Conservation (phyloP, 1,140 invertebrate genomes). For the Drosophila teissieri region DNA sequence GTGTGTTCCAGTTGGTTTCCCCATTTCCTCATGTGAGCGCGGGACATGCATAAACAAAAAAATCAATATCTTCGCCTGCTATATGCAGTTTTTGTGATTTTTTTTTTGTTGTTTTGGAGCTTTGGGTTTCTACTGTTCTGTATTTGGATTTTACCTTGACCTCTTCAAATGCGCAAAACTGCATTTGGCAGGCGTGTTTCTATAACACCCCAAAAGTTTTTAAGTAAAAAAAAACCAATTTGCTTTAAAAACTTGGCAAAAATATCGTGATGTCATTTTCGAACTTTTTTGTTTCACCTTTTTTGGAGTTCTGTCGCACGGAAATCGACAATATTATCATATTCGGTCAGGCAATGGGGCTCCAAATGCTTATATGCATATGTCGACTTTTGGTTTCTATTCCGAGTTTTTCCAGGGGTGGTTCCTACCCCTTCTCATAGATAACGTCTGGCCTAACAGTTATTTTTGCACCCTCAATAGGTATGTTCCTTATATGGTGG, state of each 20-base stretch:
- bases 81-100: slow-evolving; percentile 20
- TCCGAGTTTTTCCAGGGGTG: slow-evolving; percentile 17
- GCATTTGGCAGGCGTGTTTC: background rate
- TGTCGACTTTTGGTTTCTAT: slow-evolving; percentile 15
- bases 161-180: slow-evolving; percentile 2
- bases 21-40: slow-evolving; percentile 17
- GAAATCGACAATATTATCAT: slow-evolving; percentile 11
- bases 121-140: background rate
- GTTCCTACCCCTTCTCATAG: slow-evolving; percentile 16
- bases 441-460: slow-evolving; percentile 12
- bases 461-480: slow-evolving; percentile 17
- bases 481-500: background rate
- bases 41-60: slow-evolving; percentile 36
- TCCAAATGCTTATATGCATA: slow-evolving; percentile 25
- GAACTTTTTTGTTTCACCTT: slow-evolving; percentile 16
- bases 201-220: slow-evolving; percentile 2
- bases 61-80: slow-evolving; percentile 35
- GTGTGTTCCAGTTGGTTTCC: slow-evolving; percentile 2
- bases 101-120: slow-evolving; percentile 3
- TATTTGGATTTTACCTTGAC: slow-evolving; percentile 9
- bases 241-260: slow-evolving; percentile 3
- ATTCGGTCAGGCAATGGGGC: slow-evolving; percentile 27
- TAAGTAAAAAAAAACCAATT: background rate
- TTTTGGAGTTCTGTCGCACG: slow-evolving; percentile 11
- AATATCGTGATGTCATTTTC: slow-evolving; percentile 30